Base-by-base conservation (phyloP, 2,888 invertebrate species). In the Hydraecia micacea region DNA sequence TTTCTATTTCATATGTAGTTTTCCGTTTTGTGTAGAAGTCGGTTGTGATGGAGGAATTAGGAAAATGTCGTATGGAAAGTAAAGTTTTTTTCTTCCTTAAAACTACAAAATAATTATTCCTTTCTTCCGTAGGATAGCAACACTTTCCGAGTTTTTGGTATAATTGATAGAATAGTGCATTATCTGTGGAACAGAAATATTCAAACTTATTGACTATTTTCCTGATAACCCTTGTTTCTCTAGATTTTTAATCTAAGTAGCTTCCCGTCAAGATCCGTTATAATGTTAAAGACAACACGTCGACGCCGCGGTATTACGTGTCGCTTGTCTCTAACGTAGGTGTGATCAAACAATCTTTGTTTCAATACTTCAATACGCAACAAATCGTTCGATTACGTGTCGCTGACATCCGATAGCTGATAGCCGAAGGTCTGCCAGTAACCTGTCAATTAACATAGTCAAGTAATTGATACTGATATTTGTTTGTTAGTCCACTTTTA, bases 351-450 rank as follows among this genome's bases (percentile, higher is more conserved):
- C 52, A 77, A 73, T 81, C 68, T 73, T 85, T 71, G 77, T 73
- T 71, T 74, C 36, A 58, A 36, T 73, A 72, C 18, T 46, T 70
- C n/a, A n/a, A 77, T 73, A 78, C 73, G 71, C 58, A 75, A 82
- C 52, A 75, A 46, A 63, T 46, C 28, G 46, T 42, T 68, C 39
- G 68, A 65, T 73, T 85, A 82, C 79, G 36, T 82, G 62, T 73
- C 11, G 52, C 39, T 82, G 83, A 82, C 79, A 84, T n/a, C n/a
- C n/a, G n/a, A n/a, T n/a, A n/a, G n/a, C n/a, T 63, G 75, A 82
- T 71, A 78, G 52, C 58, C 62, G 73, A 75, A 82, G 86, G 85
- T 75, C 74, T 85, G 52, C 32, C 28, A 55, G 67, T 63, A 49
- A 28, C 39, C 65, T 75, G 82, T 67, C 85, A 75, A 67, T 70